Evolutionary conservation across 2,888 invertebrate genomes (phyloP).

Genomic region (Torymus texanus): DNA sequence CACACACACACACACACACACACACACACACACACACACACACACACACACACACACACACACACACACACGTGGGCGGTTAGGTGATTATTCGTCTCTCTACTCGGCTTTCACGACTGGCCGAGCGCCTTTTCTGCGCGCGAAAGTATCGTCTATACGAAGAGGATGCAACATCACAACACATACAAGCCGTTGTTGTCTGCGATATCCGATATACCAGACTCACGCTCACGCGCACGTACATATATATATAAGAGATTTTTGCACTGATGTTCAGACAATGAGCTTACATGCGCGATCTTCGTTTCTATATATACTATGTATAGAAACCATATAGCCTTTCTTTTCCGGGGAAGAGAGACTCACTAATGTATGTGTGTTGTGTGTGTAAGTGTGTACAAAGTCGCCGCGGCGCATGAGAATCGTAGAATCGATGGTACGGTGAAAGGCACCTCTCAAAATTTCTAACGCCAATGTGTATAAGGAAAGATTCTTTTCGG

Average conservation of each 20-base stretch:
- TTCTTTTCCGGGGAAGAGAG: constrained; percentile 37
- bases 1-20: too few species aligned
- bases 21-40: too few species aligned
- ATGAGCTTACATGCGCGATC: neutral
- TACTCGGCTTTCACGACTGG: constrained; percentile 35
- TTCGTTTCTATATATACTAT: neutral
- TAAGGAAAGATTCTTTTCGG: constrained; percentile 8
- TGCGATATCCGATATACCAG: constrained; percentile 14
- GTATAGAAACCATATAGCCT: neutral
- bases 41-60: too few species aligned
- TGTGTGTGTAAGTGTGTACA: neutral
- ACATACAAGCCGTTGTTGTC: too few species aligned
- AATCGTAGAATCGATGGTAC: constrained; percentile 37
- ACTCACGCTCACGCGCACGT: too few species aligned
- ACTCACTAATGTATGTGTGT: too few species aligned
- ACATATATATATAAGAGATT: neutral
- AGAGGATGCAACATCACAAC: neutral
- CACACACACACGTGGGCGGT: constrained; percentile 35
- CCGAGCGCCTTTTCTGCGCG: neutral
- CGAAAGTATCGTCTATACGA: constrained; percentile 35
- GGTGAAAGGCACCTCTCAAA: constrained; percentile 38
- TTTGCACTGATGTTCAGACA: neutral
- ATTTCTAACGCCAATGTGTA: constrained; percentile 4
- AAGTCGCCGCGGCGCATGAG: constrained; percentile 17
- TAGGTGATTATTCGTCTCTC: constrained; percentile 27